phyloP scores from a whole-genome alignment of 1,140 invertebrate species.

The Reticulitermes speratus region DNA sequence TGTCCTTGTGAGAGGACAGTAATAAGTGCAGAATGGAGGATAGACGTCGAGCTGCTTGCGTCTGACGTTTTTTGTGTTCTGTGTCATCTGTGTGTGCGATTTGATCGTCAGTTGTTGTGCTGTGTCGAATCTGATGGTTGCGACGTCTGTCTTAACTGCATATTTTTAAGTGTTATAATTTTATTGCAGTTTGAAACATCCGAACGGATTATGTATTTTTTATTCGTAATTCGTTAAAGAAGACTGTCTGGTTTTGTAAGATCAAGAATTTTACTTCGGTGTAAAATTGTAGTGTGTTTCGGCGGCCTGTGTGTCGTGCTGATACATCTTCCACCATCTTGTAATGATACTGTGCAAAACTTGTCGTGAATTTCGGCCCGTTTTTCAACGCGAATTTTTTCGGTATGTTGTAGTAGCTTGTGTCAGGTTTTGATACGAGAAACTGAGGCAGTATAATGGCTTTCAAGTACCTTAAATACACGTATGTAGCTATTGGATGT shows the following conservation, averaged over 20 bases:
- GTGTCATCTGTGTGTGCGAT: not conserved
- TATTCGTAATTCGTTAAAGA: not conserved
- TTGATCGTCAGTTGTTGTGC: slow-evolving; percentile 30
- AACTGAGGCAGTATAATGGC: not conserved
- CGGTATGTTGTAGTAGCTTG: not conserved
- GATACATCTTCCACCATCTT: slow-evolving; percentile 29
- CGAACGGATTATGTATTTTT: not conserved
- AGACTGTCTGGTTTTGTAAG: not conserved
- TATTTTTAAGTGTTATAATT: not conserved
- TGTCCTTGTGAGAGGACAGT: not conserved
- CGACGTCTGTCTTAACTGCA: slow-evolving; percentile 4
- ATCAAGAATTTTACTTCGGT: no score
- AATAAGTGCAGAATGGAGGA: not conserved
- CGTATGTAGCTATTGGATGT: not conserved
- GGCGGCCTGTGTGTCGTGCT: not conserved
- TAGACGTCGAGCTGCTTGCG: not conserved
- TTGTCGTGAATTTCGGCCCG: slow-evolving; percentile 13
- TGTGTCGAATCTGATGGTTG: slow-evolving; percentile 21
- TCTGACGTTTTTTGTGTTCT: not conserved
- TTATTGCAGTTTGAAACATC: not conserved
- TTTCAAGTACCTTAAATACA: not conserved
- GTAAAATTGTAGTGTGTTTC: slow-evolving; percentile 3
- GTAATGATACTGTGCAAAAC: slow-evolving; percentile 27
- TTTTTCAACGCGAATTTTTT: not conserved
- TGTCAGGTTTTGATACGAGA: not conserved